Percentiles rank a stretch among this genome's conserved stretches.
Evolutionary conservation across 2,797 vertebrate species (phyloP).

Genomic region (Pseudomugil tenellus): DNA sequence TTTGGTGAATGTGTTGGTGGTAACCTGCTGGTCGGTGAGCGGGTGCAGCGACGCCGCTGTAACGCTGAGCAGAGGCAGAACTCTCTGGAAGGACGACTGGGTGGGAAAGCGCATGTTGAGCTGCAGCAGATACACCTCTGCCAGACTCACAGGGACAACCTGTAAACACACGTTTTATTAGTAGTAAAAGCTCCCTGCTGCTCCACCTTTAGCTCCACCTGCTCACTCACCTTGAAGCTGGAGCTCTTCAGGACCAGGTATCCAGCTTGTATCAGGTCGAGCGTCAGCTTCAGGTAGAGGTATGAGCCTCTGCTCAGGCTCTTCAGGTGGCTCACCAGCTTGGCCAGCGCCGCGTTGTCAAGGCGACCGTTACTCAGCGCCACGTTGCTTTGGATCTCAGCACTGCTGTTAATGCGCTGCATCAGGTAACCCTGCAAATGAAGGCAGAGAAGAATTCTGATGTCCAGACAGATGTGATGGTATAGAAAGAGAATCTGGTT

Average conservation of each 20-base stretch:
- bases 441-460: not conserved
- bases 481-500: not conserved
- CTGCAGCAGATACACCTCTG: conserved; percentile 94
- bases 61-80: conserved; percentile 94
- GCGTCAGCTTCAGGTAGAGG: conserved; percentile 95
- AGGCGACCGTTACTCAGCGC: conserved; percentile 93
- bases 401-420: conserved; percentile 94
- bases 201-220: not conserved
- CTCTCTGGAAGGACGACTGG: conserved; percentile 95
- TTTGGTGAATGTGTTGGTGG: too few relatives aligned
- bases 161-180: conserved; percentile 24
- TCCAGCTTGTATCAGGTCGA: conserved; percentile 97
- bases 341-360: conserved; percentile 92
- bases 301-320: conserved; percentile 95
- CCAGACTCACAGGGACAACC: conserved; percentile 95
- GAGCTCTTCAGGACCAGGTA: conserved; percentile 98
- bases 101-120: conserved; percentile 99
- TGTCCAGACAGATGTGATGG: not conserved
- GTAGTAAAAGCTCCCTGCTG: not conserved
- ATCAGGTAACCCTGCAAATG: conserved; percentile 87
- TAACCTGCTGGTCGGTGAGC: conserved; percentile 91
- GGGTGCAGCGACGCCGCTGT: conserved; percentile 95
- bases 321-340: conserved; percentile 95
- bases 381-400: conserved; percentile 97
- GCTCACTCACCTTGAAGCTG: conserved; percentile 89